phyloP scores from a whole-genome alignment of 2,888 invertebrate species.

The Phaonia tiefii region DNA sequence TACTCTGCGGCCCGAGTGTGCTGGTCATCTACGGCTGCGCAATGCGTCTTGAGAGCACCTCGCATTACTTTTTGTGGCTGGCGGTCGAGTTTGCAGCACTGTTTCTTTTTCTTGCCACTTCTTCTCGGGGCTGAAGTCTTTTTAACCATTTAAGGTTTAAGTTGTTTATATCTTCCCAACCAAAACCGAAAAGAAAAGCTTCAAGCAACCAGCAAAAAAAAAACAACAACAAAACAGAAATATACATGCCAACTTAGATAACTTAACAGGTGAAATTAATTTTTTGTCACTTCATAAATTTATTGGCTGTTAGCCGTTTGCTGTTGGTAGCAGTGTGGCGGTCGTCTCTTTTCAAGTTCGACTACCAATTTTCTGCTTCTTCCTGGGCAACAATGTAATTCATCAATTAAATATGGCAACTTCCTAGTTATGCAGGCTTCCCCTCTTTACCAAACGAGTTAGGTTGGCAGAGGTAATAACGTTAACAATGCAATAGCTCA shows the following conservation, averaged over 20 bases:
- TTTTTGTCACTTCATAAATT: constrained; percentile 80
- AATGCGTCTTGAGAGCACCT: neutral
- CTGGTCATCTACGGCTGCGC: constrained; percentile 44
- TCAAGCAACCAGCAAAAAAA: too few species aligned
- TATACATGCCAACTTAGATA: constrained; percentile 68
- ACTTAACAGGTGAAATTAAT: constrained; percentile 79
- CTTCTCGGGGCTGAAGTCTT: neutral
- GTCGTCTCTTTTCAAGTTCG: constrained; percentile 39
- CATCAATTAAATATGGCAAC: constrained; percentile 46
- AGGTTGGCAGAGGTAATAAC: too few species aligned
- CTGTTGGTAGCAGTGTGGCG: constrained; percentile 4
- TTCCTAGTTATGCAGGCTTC: neutral
- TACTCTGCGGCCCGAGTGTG: constrained; percentile 65
- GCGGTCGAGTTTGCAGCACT: neutral
- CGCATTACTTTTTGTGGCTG: constrained; percentile 22
- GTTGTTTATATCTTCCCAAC: constrained; percentile 32
- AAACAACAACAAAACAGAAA: constrained; percentile 12
- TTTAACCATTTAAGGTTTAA: constrained; percentile 65
- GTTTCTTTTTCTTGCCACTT: too few species aligned
- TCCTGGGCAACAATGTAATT: constrained; percentile 57
- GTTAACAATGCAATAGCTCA: too few species aligned
- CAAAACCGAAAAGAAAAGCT: constrained; percentile 39
- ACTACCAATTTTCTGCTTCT: constrained; percentile 58
- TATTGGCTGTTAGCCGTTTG: constrained; percentile 54
- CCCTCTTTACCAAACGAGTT: too few species aligned